These are phyloP conservation scores for Phalacrocorax pelagicus DNA, from an alignment of 2,113 vertebrate species.

Conservation along the genomic window DNA sequence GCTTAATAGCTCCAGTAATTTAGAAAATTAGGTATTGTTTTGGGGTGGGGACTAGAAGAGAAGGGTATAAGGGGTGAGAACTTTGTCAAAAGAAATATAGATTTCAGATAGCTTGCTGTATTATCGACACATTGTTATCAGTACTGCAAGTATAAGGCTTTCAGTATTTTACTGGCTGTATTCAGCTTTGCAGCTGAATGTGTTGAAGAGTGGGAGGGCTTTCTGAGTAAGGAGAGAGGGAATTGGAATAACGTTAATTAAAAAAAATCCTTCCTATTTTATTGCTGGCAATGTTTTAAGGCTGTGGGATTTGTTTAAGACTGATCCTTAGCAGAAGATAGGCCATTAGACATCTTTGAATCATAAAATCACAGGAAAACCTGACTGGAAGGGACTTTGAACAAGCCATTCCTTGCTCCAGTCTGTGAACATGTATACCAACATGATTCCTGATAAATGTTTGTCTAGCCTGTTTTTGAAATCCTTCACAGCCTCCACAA, in stretches of 20 bases:
- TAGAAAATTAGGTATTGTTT: slow-evolving; percentile 52
- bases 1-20: slow-evolving; percentile 41
- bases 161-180: background rate
- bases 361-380: background rate
- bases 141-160: background rate
- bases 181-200: background rate
- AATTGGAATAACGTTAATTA: background rate
- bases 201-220: background rate
- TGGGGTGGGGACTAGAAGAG: background rate
- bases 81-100: background rate
- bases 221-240: background rate
- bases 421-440: background rate
- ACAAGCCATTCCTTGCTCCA: background rate
- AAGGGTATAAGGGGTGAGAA: background rate
- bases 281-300: background rate
- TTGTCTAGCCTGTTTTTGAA: slow-evolving; percentile 1
- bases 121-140: background rate
- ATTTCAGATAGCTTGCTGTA: slow-evolving; percentile 19
- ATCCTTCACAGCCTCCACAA: background rate
- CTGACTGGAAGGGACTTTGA: background rate
- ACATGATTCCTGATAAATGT: background rate
- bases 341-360: background rate
- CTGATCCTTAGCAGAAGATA: background rate
- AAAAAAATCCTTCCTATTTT: background rate
- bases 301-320: background rate